These are phyloP conservation scores for Rotaria socialis DNA, from an alignment of 2,888 invertebrate genomes.

Conservation along the genomic window DNA sequence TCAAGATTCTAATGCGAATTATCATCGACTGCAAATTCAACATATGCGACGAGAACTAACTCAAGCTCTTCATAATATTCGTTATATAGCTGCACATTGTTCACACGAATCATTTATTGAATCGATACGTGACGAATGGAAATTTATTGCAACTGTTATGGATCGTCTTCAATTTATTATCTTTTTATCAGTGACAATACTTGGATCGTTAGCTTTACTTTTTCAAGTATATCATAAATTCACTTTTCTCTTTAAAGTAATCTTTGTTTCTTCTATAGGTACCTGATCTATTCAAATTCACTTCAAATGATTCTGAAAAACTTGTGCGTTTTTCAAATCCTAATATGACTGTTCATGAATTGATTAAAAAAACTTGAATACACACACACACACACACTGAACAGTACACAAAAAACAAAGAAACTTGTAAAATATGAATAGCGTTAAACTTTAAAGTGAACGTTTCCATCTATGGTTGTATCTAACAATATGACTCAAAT, in stretches of 20 bases:
- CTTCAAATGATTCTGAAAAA: not conserved
- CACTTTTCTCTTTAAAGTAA: not conserved
- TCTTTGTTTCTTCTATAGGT: not conserved
- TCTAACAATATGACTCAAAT: not conserved
- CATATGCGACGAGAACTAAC: constrained; percentile 2
- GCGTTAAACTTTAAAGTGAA: no score
- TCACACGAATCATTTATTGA: not conserved
- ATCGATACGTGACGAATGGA: constrained; percentile 46
- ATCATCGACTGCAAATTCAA: not conserved
- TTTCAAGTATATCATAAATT: not conserved
- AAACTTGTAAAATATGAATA: no score
- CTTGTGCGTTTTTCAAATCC: constrained; percentile 29
- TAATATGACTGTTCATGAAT: not conserved
- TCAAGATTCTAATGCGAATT: not conserved
- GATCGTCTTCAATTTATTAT: constrained; percentile 45
- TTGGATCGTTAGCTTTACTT: not conserved
- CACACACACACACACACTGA: no score
- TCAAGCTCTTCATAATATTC: constrained; percentile 1
- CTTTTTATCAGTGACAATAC: constrained; percentile 38
- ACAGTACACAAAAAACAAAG: no score
- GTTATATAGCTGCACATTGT: constrained; percentile 35
- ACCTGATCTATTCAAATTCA: not conserved
- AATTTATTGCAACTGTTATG: constrained; percentile 45
- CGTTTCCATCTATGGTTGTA: no score
- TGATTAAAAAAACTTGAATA: not conserved